These are phyloP conservation scores for Oryzias woworae DNA, from an alignment of 2,113 vertebrate genomes.

Conservation along the genomic window DNA sequence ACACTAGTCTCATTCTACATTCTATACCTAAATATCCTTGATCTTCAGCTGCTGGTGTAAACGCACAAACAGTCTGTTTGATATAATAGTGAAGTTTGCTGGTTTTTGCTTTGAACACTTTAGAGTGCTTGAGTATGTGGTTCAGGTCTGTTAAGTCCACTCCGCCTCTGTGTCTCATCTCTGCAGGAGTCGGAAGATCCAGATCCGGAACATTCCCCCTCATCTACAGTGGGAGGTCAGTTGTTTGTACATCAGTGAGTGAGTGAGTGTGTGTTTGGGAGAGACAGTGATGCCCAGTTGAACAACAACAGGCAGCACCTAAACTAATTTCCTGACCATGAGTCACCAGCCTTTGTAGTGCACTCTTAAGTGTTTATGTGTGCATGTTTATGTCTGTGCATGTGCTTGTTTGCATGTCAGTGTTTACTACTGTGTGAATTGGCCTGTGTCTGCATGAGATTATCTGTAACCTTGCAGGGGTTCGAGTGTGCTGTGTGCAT, in stretches of 20 bases:
- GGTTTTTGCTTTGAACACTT: slow-evolving; percentile 38
- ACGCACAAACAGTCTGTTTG: background rate
- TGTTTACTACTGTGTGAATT: slow-evolving; percentile 20
- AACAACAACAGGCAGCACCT: slow-evolving; percentile 52
- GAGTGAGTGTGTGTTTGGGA: slow-evolving; percentile 12
- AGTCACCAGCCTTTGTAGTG: slow-evolving; percentile 47
- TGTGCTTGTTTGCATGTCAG: background rate
- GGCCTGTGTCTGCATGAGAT: slow-evolving; percentile 18
- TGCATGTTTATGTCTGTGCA: slow-evolving; percentile 10
- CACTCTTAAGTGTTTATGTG: slow-evolving; percentile 12
- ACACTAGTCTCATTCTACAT: slow-evolving; percentile 8
- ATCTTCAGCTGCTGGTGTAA: slow-evolving; percentile 5
- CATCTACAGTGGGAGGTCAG: slow-evolving; percentile 97
- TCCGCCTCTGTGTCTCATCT: slow-evolving; percentile 61
- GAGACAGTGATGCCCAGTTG: slow-evolving; percentile 37
- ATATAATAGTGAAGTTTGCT: background rate
- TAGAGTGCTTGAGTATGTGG: slow-evolving; percentile 36
- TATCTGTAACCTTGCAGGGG: slow-evolving; percentile 29
- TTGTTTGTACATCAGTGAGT: slow-evolving; percentile 29
- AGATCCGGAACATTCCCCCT: slow-evolving; percentile 94
- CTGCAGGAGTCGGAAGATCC: slow-evolving; percentile 93
- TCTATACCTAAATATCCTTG: background rate
- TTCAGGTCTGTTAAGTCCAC: slow-evolving; percentile 65
- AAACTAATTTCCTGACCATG: slow-evolving; percentile 51
- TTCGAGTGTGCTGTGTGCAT: slow-evolving; percentile 18